phyloP scores from a whole-genome alignment of 2,113 vertebrate species.

The Chionodraco myersi region DNA sequence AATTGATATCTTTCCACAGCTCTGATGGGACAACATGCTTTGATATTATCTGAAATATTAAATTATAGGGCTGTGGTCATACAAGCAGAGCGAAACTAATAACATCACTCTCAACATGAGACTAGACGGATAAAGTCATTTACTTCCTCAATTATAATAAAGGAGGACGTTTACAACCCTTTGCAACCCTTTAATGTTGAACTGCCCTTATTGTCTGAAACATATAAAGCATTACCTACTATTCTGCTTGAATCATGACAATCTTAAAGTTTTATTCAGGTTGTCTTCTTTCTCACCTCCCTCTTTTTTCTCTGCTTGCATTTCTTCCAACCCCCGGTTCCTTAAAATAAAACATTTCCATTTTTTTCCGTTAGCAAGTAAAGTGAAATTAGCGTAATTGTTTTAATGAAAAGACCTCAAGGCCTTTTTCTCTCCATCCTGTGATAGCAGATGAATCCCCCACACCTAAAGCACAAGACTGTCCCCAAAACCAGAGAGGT shows the following conservation, averaged over 20 bases:
- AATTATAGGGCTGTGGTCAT: constrained; percentile 63
- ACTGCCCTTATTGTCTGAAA: constrained; percentile 32
- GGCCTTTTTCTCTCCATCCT: constrained; percentile 50
- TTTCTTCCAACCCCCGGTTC: constrained; percentile 10
- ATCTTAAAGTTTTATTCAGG: neutral
- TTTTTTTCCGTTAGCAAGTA: constrained; percentile 42
- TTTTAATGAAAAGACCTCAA: constrained; percentile 76
- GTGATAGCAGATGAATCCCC: constrained; percentile 63
- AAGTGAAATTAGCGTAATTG: constrained; percentile 77
- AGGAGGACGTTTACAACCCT: neutral
- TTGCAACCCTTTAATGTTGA: constrained; percentile 19
- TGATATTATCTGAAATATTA: constrained; percentile 68
- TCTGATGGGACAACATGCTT: constrained; percentile 47
- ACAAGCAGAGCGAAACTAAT: constrained; percentile 61
- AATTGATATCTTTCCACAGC: constrained; percentile 58
- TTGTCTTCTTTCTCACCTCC: neutral
- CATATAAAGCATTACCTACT: constrained; percentile 21
- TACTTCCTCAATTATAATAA: constrained; percentile 41
- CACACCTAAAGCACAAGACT: constrained; percentile 54
- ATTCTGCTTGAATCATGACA: constrained; percentile 9
- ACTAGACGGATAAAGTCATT: constrained; percentile 44
- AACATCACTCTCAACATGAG: constrained; percentile 51
- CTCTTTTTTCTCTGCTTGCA: constrained; percentile 25
- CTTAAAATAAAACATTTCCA: constrained; percentile 56
- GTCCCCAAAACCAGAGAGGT: constrained; percentile 48